Base-by-base conservation (phyloP, 2,113 vertebrate genomes). In the Dryoscopus gambensis region DNA sequence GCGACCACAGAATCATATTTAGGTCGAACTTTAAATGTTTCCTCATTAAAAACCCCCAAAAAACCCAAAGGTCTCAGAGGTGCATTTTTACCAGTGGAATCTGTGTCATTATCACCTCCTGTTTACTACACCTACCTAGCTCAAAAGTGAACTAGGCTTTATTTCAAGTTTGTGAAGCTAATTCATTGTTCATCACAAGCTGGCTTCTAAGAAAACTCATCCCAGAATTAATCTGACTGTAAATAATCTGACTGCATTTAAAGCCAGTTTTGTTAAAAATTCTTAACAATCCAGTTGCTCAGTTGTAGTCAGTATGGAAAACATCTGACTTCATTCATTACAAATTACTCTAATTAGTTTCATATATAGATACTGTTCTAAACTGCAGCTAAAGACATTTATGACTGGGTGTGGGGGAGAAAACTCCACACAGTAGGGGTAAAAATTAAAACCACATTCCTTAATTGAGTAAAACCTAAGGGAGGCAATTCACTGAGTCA, bases 321-420 rank as follows among this genome's bases (percentile, higher is more conserved):
- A 78, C 17, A 47, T 28, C 35, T 73, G 40, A 71, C 25, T 83
- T 35, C 23, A 28, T 52, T 82, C 5, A 63, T 84, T 78, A 44
- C 13, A 55, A 71, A 85, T 71, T 39, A 73, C 9, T 77, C 47
- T 40, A 40, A 62, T 55, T 62, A 35, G 3, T 40, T 76, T 55
- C 7, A 27, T 31, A 35, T 6, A 55, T 15, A 69, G 40, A 47
- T 20, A 31, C 12, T 40, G 21, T 42, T 69, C 63, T 62, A 40
- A 69, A 69, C 30, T 40, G 24, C n/a, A 62, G 25, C 11, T 71
- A n/a, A 64, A 91, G 8, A 15, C 3, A 40, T 67, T 21, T 81
- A 63, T 59, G 16, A 70, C 8, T 10, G 7, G 9, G 9, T 2
- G 0, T 39, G 13, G 2, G 7, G 7, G 5, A 63, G 37, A 62